Base-by-base conservation (phyloP, 2,797 vertebrate species). In the Melanotaenia pygmaea region DNA sequence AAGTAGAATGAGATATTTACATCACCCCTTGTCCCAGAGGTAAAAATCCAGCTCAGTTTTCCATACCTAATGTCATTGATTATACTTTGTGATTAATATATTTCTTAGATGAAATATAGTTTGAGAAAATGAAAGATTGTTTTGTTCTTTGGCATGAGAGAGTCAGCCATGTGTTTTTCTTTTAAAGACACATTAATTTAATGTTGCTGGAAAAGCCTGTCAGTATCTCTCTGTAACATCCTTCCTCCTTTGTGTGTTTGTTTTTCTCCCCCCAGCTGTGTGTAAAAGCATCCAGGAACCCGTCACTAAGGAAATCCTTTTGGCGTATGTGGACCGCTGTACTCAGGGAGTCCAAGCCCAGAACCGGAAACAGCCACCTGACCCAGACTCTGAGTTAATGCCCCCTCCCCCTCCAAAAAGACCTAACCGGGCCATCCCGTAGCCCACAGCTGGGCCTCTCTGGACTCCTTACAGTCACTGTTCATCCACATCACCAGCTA, bases 251-350 rank as follows among this genome's bases (percentile, higher is more conserved):
- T 50, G 18, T 67, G 50, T 69, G 18, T 64, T 11, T 62, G 24
- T 51, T 65, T 24, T 16, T 70, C 24, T 78, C 91, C 89, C 65
- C 77, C 56, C 93, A 99, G 98, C 97, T 89, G 97, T 99, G 74
- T 99, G 98, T 83, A 97, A 96, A 88, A 98, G 97, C 91, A 99
- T 99, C 94, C 93, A 95, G 85, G 94, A 96, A 81, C 98, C 98
- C 0, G 98, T 99, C 89, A 99, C 98, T 0, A 99, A 99, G 95
- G 96, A 97, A 84, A 96, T 97, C 86, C 96, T 99, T 35, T 94
- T 98, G 75, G 95, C 97, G 92, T 97, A 96, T 76, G 94, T 99
- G 80, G 96, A 98, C 88, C 96, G 95, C 87, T 95, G 95, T 70
- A 79, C 91, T 28, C 92, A 93, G 84, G 91, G 89, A 68, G 89